These are phyloP conservation scores for Cavia aperea DNA, from an alignment of 2,113 vertebrate species.

Conservation along the genomic window DNA sequence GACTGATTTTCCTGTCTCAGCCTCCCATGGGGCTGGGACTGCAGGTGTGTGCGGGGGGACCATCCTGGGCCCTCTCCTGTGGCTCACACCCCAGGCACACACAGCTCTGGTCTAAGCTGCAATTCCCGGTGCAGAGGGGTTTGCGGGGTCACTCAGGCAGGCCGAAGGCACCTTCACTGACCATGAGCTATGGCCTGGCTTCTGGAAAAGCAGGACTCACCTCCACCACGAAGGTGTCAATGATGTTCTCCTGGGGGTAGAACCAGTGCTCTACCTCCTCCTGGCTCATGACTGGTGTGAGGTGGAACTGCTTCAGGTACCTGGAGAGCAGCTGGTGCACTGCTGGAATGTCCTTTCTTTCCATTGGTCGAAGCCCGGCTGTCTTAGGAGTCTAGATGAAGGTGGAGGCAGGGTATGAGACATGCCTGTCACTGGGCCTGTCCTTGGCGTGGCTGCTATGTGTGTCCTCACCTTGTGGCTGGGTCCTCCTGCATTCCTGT, in stretches of 20 bases:
- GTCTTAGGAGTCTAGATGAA: constrained; percentile 87
- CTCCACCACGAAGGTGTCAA: constrained; percentile 96
- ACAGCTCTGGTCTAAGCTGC: neutral
- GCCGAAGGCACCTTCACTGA: neutral
- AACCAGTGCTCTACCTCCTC: constrained; percentile 98
- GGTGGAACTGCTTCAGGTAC: constrained; percentile 92
- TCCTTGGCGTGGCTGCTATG: neutral
- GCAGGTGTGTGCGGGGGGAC: neutral
- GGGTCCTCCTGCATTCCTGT: neutral
- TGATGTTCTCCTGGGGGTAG: constrained; percentile 94
- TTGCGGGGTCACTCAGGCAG: neutral
- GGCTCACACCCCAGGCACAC: neutral
- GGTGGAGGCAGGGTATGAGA: neutral
- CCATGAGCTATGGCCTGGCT: neutral
- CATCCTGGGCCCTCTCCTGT: neutral
- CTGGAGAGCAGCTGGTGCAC: constrained; percentile 88
- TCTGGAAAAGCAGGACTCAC: constrained; percentile 71
- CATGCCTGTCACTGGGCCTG: rapidly evolving
- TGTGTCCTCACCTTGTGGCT: neutral
- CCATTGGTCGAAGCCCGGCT: constrained; percentile 87
- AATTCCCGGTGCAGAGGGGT: neutral
- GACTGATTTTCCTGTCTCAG: neutral
- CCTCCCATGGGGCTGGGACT: neutral
- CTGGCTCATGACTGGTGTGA: constrained; percentile 87
- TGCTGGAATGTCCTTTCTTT: constrained; percentile 85